A percentile compares a stretch with the other conserved stretches of the same genome.
Conservation (phyloP, 1,140 invertebrate genomes). For the Drosophila quadrilineata region DNA sequence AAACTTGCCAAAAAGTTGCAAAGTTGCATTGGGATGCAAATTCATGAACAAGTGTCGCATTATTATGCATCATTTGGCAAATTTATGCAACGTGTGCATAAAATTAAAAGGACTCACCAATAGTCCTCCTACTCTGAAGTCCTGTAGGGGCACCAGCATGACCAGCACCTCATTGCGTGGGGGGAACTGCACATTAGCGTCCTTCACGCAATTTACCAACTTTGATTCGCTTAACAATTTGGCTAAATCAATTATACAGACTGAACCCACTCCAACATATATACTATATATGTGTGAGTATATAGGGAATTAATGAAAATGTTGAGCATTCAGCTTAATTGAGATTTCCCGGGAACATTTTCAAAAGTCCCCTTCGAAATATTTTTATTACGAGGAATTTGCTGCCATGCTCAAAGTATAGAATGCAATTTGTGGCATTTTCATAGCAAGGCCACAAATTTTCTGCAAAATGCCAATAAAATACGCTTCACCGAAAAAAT, state of each 20-base stretch:
- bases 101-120: constrained; percentile 57
- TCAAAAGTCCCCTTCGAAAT: background rate
- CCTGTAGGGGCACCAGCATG: too few species aligned
- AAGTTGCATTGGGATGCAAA: constrained; percentile 34
- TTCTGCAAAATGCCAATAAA: constrained; percentile 71
- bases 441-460: constrained; percentile 64
- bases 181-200: constrained; percentile 20
- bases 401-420: constrained; percentile 8
- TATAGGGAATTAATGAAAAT: background rate
- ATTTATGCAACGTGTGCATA: constrained; percentile 67
- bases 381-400: constrained; percentile 30
- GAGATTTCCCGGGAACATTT: constrained; percentile 42
- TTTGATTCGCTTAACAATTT: constrained; percentile 71
- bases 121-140: too few species aligned
- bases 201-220: constrained; percentile 49
- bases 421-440: constrained; percentile 41
- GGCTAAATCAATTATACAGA: constrained; percentile 72
- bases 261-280: constrained; percentile 17
- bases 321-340: constrained; percentile 49
- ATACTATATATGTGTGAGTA: too few species aligned
- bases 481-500: constrained; percentile 67
- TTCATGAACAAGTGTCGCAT: constrained; percentile 69
- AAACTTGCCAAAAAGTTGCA: constrained; percentile 5
- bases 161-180: too few species aligned
- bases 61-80: constrained; percentile 57